Evolutionary conservation across 2,113 vertebrate species (phyloP), one percentile per base, ranked within the genome.

Genomic region (Cygnus buccinator): DNA sequence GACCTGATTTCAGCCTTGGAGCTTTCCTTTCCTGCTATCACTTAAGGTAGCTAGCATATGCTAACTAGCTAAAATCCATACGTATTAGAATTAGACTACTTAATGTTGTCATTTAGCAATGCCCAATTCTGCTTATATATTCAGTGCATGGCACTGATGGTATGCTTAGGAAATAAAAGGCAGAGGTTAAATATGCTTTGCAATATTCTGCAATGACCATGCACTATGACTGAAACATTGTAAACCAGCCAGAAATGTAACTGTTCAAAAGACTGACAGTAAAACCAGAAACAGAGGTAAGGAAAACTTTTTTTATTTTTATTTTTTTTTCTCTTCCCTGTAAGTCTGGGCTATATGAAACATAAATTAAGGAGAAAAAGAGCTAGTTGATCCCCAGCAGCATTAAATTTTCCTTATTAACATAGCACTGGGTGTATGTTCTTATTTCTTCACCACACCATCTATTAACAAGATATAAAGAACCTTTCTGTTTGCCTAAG

Each of bases 21-120:
- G 75, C 67, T 94, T 92, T 94, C 92, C 70, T 90, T 96, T 95
- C 92, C 94, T 96, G 95, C 89, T 46, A 91, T 94, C 89, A 46
- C 54, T 73, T 17, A 21, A 87, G 63, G 82, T 72, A 52, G 68
- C 75, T 92, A 93, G 33, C 57, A 35, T 68, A 15, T 71, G 61
- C 72, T 91, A 89, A 82, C 39, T 57, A 87, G 68, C 50, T 68
- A 82, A 90, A 87, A 68, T n/a, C 35, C 41, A 19, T 59, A 79
- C 90, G 84, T 79, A 25, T 89, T 66, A 59, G 76, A 73, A 43
- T 55, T 28, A 67, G 17, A 26, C 16, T 66, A 55, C 28, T 78
- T 58, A 50, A 11, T 7, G 20, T 57, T 84, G 81, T 18, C 16
- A 5, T 92, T 89, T 91, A 94, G 66, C 81, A 82, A 18, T 74